phyloP scores from a whole-genome alignment of 1,140 invertebrate species.

The Meloidogyne floridensis region DNA sequence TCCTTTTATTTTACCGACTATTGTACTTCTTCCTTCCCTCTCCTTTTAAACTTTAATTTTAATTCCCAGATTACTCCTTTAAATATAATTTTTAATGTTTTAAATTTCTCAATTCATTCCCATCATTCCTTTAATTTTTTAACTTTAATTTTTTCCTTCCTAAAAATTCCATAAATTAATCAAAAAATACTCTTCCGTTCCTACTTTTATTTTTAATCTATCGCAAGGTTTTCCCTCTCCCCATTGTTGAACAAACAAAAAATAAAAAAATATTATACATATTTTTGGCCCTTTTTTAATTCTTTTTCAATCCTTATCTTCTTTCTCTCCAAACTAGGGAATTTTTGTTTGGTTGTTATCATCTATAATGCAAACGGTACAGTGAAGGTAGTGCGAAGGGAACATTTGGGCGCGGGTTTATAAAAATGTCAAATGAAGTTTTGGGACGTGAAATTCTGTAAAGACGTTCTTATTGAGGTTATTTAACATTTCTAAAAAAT shows the following conservation, averaged over 20 bases:
- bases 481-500: too few species aligned
- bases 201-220: background rate
- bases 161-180: background rate
- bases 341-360: background rate
- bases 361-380: slow-evolving; percentile 1
- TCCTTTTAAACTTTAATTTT: too few species aligned
- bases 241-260: background rate
- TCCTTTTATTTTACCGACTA: too few species aligned
- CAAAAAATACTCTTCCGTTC: background rate
- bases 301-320: background rate
- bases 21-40: too few species aligned
- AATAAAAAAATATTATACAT: background rate
- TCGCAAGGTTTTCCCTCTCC: background rate
- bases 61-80: background rate
- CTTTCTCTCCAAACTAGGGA: background rate
- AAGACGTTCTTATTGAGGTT: too few species aligned
- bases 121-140: background rate
- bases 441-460: too few species aligned
- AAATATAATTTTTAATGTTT: background rate
- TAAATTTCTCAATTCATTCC: background rate
- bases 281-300: background rate
- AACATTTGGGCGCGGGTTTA: background rate
- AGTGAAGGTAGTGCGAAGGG: background rate
- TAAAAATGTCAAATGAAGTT: background rate
- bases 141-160: background rate